Base-by-base conservation (phyloP, 1,140 invertebrate species). In the Araneus ventricosus region DNA sequence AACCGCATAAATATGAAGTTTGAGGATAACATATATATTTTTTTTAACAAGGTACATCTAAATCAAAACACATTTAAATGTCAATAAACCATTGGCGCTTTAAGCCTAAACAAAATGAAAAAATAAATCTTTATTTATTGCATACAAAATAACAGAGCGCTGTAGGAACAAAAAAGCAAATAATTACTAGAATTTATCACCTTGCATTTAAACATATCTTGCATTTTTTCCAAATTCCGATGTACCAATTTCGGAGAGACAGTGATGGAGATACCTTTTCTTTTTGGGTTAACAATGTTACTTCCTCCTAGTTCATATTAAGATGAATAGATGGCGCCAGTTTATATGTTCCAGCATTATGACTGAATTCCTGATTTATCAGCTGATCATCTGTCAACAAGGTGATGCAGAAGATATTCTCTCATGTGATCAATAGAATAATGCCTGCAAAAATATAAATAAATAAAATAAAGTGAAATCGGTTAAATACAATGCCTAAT, bases 361-460 rank as follows among this genome's bases (percentile, higher is more conserved):
- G 27, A 14, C 22, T 30, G 67, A 75, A 37, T 30, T 52, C 45
- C 45, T 17, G 4, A 75, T 37, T n/a, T 34, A 34, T 75, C 67
- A 75, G 67, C 67, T 75, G 67, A 20, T 75, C 45, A 52, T 52
- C 59, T 75, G 67, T 75, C 67, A 75, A 34, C 67, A 37, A 34
- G 34, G 1, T 20, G 27, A 34, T 37, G 4, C 1, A 2, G 4
- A 37, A 30, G 30, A 34, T 27, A 10, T 59, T 59, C 57, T 59
- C 20, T 59, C 24, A 5, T n/a, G n/a, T n/a, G n/a, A n/a, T n/a
- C n/a, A n/a, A n/a, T n/a, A n/a, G n/a, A n/a, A n/a, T 52, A 52
- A 52, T 14, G 17, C 2, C 8, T 52, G 14, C 0, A 52, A 52
- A 52, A 14, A 17, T 14, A 52, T 52, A 14, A 52, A 52, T 14